Base-by-base conservation (phyloP, 2,888 invertebrate genomes). In the Troilus luridus region DNA sequence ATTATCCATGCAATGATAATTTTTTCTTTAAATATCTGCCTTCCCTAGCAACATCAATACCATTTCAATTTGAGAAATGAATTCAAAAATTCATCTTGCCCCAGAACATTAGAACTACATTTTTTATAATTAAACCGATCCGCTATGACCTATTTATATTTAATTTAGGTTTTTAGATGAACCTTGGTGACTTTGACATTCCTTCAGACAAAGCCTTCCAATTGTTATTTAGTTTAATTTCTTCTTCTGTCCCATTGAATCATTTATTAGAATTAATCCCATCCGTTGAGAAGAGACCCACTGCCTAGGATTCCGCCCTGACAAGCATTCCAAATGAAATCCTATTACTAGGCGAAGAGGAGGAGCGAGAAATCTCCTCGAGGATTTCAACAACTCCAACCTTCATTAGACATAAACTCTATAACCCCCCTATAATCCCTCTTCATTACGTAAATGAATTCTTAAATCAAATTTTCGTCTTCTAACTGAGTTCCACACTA, bases 241-340 rank as follows among this genome's bases (percentile, higher is more conserved):
- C 27, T 77, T 41, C 41, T 41, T 1, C 41, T 77, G 7, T 24
- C 67, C 67, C 17, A 14, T 10, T 77, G 72, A 77, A 77, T 77
- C 72, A 77, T 77, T 77, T 77, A 77, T 77, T 77, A 77, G 72
- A 9, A 17, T 24, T 77, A 41, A 41, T 14, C 27, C 41, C 7
- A 77, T 77, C 72, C 41, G 27, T 19, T 27, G 27, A 67, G 24
- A 67, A 67, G 24, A 41, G 72, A 10, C 19, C 72, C 27, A 41
- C 10, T 77, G 17, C 27, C 41, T 24, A 41, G 27, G 41, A 77
- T 17, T 77, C 41, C 27, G 17, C 17, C 41, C 17, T 77, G 72
- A 77, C 72, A 77, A 77, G 72, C 72, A 41, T 77, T 77, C 41
- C 72, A 41, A 77, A 77, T 41, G 72, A 17, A 77, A 77, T 77